Conservation (phyloP, 2,797 vertebrate genomes). For the Orestias chungarensis region DNA sequence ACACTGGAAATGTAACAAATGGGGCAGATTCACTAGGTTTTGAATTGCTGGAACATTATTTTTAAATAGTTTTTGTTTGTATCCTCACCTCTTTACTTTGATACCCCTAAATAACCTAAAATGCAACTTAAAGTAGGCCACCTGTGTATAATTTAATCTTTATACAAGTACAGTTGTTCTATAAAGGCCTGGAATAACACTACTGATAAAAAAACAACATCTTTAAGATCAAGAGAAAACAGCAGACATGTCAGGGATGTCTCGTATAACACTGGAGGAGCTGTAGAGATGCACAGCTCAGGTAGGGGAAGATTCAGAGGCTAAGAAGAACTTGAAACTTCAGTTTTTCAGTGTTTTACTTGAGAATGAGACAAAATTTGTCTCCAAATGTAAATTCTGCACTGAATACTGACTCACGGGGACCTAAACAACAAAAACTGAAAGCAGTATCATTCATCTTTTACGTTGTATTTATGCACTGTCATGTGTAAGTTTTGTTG, state of each 20-base stretch:
- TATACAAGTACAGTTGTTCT: background rate
- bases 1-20: slow-evolving; percentile 18
- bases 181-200: background rate
- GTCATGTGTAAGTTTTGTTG: background rate
- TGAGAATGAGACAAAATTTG: background rate
- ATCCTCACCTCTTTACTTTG: background rate
- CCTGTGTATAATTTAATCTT: background rate
- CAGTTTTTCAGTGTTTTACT: no score
- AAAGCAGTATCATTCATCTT: background rate
- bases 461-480: background rate
- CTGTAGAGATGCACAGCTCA: background rate
- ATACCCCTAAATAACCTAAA: background rate
- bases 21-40: slow-evolving; percentile 15
- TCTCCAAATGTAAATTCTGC: background rate
- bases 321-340: no score
- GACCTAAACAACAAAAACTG: no score
- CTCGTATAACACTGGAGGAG: background rate
- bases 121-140: background rate
- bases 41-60: slow-evolving; percentile 7
- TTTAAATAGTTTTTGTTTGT: background rate
- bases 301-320: background rate
- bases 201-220: no score
- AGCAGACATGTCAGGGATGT: no score
- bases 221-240: background rate
- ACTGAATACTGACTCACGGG: background rate